These are phyloP conservation scores for Zaprionus bogoriensis DNA, from an alignment of 2,888 invertebrate genomes.

Conservation along the genomic window DNA sequence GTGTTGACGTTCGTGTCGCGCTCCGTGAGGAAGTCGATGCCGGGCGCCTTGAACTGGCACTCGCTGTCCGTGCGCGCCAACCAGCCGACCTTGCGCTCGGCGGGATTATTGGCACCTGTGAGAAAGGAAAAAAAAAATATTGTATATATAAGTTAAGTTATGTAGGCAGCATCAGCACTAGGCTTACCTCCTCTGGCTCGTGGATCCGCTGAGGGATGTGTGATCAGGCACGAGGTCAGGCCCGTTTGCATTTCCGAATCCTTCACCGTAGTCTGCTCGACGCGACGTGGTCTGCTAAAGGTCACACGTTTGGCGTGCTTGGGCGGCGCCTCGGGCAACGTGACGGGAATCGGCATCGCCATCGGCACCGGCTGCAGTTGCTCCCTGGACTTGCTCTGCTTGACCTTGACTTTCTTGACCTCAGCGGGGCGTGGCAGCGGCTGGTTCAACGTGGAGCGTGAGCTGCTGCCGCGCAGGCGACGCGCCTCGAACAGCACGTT, in stretches of 20 bases:
- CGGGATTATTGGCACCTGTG: conserved; percentile 57
- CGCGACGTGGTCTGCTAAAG: conserved; percentile 30
- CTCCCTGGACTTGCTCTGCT: conserved; percentile 28
- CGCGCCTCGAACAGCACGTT: conserved; percentile 25
- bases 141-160: too few species aligned
- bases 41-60: conserved; percentile 58
- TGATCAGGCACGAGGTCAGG: conserved; percentile 53
- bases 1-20: conserved; percentile 48
- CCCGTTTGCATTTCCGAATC: conserved; percentile 34
- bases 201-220: conserved; percentile 27
- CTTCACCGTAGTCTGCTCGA: conserved; percentile 29
- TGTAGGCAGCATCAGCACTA: too few species aligned
- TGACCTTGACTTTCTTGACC: not conserved
- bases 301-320: conserved; percentile 61
- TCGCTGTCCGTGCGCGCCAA: conserved; percentile 61
- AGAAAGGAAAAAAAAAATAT: too few species aligned
- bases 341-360: too few species aligned
- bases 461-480: conserved; percentile 31
- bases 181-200: conserved; percentile 43
- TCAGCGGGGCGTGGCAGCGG: not conserved
- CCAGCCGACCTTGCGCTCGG: conserved; percentile 42
- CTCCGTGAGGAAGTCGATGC: conserved; percentile 48
- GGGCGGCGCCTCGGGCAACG: conserved; percentile 31
- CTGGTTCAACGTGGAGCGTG: not conserved
- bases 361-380: not conserved